Conservation (phyloP, 2,888 invertebrate species). For the Salpingus planirostris region DNA sequence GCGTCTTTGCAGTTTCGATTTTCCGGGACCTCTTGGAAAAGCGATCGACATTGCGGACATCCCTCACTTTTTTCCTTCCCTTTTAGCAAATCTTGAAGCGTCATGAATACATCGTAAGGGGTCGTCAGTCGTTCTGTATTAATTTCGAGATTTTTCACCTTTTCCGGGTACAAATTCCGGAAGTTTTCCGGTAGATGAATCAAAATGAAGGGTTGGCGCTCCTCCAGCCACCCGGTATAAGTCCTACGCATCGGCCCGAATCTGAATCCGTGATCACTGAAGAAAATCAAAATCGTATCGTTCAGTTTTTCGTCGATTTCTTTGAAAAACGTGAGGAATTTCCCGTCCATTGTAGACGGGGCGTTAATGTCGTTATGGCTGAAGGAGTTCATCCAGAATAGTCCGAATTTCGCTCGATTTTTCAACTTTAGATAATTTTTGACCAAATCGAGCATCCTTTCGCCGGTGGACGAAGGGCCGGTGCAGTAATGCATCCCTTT, state of each 20-base stretch:
- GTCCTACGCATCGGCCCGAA: slow-evolving; percentile 64
- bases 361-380: slow-evolving; percentile 65
- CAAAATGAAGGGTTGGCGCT: slow-evolving; percentile 68
- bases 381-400: slow-evolving; percentile 73
- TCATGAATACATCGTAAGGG: slow-evolving; percentile 69
- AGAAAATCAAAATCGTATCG: slow-evolving; percentile 60
- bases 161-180: slow-evolving; percentile 45
- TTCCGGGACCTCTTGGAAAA: slow-evolving; percentile 47
- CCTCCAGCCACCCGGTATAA: slow-evolving; percentile 69
- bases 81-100: slow-evolving; percentile 54
- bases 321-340: slow-evolving; percentile 51
- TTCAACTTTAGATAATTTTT: slow-evolving; percentile 58
- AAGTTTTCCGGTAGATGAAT: slow-evolving; percentile 59
- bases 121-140: slow-evolving; percentile 64
- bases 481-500: slow-evolving; percentile 47
- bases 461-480: slow-evolving; percentile 54
- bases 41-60: slow-evolving; percentile 55
- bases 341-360: slow-evolving; percentile 59
- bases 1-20: slow-evolving; percentile 60
- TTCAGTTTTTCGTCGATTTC: slow-evolving; percentile 51
- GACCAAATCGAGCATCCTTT: slow-evolving; percentile 61
- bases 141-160: slow-evolving; percentile 47
- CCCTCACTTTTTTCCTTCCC: slow-evolving; percentile 46
- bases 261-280: slow-evolving; percentile 75
- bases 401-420: slow-evolving; percentile 57